Conservation (phyloP, 2,113 vertebrate species). For the Centropristis striata region DNA sequence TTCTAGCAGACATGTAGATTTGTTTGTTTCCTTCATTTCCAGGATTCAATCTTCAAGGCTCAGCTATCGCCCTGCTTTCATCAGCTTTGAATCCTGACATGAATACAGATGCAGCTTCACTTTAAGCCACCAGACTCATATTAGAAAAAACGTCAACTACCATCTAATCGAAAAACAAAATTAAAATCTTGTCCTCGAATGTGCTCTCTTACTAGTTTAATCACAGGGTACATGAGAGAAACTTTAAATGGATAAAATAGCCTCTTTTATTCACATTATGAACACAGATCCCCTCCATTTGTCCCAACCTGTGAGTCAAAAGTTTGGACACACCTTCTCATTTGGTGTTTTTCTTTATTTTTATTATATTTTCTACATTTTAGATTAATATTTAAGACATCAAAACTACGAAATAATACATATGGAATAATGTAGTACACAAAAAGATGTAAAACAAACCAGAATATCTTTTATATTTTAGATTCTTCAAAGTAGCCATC, state of each 20-base stretch:
- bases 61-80: slow-evolving; percentile 17
- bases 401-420: too few relatives aligned
- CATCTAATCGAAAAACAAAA: too few relatives aligned
- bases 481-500: too few relatives aligned
- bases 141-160: slow-evolving; percentile 7
- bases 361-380: too few relatives aligned
- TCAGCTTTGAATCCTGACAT: slow-evolving; percentile 37
- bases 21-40: slow-evolving; percentile 52
- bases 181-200: slow-evolving; percentile 18
- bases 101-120: slow-evolving; percentile 42
- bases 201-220: slow-evolving; percentile 7
- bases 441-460: too few relatives aligned
- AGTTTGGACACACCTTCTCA: too few relatives aligned
- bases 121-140: neutral
- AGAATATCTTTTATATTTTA: too few relatives aligned
- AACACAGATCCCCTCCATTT: neutral
- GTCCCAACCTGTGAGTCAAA: too few relatives aligned
- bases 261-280: neutral
- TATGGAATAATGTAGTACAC: too few relatives aligned
- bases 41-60: slow-evolving; percentile 37
- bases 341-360: too few relatives aligned
- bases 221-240: neutral
- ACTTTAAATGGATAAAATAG: neutral
- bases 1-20: slow-evolving; percentile 25
- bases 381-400: too few relatives aligned